A percentile compares a stretch with the other conserved stretches of the same genome.
Evolutionary conservation across 2,113 vertebrate species (phyloP).

Genomic region (Poeciliopsis occidentalis): DNA sequence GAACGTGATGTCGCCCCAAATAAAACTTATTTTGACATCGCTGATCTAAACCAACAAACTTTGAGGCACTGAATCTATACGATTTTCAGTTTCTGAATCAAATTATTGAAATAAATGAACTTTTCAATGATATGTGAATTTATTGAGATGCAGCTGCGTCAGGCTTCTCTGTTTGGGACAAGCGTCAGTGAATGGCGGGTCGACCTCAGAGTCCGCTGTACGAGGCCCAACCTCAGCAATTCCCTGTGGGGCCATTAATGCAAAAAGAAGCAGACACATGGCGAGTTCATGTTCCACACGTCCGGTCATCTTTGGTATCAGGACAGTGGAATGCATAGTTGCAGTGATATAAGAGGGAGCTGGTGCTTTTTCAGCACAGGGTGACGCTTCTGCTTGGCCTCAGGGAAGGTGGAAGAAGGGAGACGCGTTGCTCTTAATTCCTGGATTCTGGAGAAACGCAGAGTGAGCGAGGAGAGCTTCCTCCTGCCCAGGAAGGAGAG

Average conservation of each 20-base stretch:
- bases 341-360: constrained; percentile 78
- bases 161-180: too few relatives aligned
- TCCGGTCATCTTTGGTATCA: constrained; percentile 91
- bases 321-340: constrained; percentile 94
- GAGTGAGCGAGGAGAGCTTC: constrained; percentile 62
- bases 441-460: constrained; percentile 47
- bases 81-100: neutral
- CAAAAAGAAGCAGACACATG: constrained; percentile 62
- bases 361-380: constrained; percentile 63
- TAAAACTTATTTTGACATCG: too few relatives aligned
- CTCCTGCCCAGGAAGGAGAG: constrained; percentile 73
- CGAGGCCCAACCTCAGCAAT: constrained; percentile 59
- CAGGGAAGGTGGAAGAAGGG: constrained; percentile 35
- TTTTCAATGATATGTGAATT: neutral
- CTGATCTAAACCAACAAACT: neutral
- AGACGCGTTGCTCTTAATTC: constrained; percentile 56
- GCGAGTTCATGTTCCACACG: constrained; percentile 74
- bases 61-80: neutral
- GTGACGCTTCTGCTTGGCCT: constrained; percentile 69
- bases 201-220: constrained; percentile 39
- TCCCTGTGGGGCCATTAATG: constrained; percentile 60
- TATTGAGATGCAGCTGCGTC: neutral
- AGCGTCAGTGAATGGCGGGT: neutral
- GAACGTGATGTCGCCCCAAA: too few relatives aligned
- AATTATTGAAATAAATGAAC: neutral